phyloP scores from a whole-genome alignment of 2,113 vertebrate species.

The Corythaixoides concolor region DNA sequence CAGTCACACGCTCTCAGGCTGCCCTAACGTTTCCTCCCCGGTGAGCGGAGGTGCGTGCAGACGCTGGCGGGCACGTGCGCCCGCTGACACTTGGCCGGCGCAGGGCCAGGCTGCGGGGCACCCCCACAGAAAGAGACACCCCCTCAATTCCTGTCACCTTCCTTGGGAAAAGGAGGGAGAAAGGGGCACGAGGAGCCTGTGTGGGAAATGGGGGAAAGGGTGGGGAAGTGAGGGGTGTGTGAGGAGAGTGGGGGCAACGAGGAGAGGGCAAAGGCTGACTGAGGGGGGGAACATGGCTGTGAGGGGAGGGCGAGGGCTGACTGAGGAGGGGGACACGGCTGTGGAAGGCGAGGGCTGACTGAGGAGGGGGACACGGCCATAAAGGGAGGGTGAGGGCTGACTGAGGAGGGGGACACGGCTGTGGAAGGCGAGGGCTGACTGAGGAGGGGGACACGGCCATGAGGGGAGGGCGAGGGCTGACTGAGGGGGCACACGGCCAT shows the following conservation, averaged over 20 bases:
- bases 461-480: not conserved
- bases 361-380: not conserved
- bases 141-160: not conserved
- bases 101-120: not conserved
- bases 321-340: too few species aligned
- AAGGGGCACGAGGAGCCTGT: not conserved
- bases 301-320: not conserved
- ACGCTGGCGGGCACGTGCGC: accelerated
- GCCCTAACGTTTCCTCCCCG: not conserved
- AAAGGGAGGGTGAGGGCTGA: not conserved
- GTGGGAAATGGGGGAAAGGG: not conserved
- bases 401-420: not conserved
- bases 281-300: accelerated
- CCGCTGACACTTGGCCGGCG: accelerated
- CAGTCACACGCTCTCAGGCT: not conserved
- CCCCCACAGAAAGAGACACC: accelerated
- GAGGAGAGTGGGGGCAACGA: accelerated
- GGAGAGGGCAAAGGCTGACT: accelerated
- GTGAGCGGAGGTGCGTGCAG: not conserved
- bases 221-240: too few species aligned
- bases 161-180: not conserved
- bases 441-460: not conserved
- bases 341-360: not conserved
- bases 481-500: not conserved
- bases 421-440: not conserved